Percentiles rank a stretch among this genome's conserved stretches.
phyloP scores from a whole-genome alignment of 2,888 invertebrate species.

The Caenorhabditis imperialis region DNA sequence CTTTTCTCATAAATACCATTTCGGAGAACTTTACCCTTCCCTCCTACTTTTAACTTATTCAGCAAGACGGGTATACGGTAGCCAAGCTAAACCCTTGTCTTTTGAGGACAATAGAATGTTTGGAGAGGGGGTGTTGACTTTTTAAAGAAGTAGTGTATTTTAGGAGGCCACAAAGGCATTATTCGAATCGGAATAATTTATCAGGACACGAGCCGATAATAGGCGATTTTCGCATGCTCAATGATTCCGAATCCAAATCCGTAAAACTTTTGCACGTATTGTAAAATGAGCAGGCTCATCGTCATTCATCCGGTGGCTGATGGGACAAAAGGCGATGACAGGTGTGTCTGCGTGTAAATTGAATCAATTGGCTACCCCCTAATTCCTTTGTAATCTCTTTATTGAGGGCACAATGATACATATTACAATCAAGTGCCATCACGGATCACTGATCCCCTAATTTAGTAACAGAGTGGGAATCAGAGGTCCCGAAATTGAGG shows the following conservation, averaged over 20 bases:
- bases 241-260: constrained; percentile 3
- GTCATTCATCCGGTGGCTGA: constrained; percentile 49
- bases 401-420: constrained; percentile 52
- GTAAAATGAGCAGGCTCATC: constrained; percentile 16
- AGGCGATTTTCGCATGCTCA: not conserved
- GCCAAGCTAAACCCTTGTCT: constrained; percentile 14
- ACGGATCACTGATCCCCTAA: constrained; percentile 29
- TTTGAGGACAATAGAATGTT: constrained; percentile 7
- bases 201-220: not conserved
- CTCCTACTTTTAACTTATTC: constrained; percentile 31
- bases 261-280: constrained; percentile 20
- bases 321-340: constrained; percentile 44
- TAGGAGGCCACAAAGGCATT: no score
- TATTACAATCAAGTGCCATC: constrained; percentile 29
- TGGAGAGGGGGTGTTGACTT: constrained; percentile 5
- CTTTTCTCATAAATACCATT: constrained; percentile 33
- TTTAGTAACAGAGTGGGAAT: no score
- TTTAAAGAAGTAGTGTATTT: no score
- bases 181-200: no score
- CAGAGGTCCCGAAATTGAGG: no score
- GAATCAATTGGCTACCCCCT: constrained; percentile 45
- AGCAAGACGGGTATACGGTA: constrained; percentile 35
- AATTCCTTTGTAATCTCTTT: constrained; percentile 53
- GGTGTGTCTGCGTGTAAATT: constrained; percentile 50
- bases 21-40: constrained; percentile 33